Percentiles rank a stretch among this genome's conserved stretches.
Conservation (phyloP, 1,140 invertebrate genomes). For the Panagrolaimus sp. region DNA sequence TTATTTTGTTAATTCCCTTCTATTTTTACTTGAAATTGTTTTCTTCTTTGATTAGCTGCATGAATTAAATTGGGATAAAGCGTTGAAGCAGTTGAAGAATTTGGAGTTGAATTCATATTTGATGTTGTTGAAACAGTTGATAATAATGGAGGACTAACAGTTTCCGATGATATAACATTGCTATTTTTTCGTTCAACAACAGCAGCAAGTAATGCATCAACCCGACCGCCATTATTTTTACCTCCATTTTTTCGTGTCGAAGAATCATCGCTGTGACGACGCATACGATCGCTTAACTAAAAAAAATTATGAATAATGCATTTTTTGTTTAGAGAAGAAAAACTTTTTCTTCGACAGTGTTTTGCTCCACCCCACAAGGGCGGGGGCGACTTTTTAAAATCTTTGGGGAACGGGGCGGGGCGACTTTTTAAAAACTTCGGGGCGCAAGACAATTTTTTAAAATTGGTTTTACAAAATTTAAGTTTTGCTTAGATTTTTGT, state of each 20-base stretch:
- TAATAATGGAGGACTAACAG: conserved; percentile 11
- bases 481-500: no score
- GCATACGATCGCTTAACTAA: conserved; percentile 26
- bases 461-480: no score
- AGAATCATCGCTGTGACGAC: conserved; percentile 20
- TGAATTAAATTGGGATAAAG: conserved; percentile 36
- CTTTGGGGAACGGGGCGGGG: no score
- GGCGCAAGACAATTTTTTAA: no score
- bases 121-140: conserved; percentile 20
- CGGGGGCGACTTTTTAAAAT: no score
- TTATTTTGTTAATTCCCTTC: no score
- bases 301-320: conserved; percentile 19
- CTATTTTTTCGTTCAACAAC: conserved; percentile 27
- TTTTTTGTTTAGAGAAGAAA: no score
- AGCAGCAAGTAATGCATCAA: conserved; percentile 36
- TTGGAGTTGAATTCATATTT: conserved; percentile 20
- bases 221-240: conserved; percentile 27
- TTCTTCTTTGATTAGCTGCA: conserved; percentile 31
- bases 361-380: no score
- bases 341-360: no score
- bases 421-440: no score
- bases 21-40: conserved; percentile 24
- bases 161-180: conserved; percentile 3
- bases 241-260: conserved; percentile 5
- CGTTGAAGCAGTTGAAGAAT: conserved; percentile 17